Percentiles rank a stretch among this genome's conserved stretches.
Evolutionary conservation across 2,113 vertebrate species (phyloP).

Genomic region (Corvus hawaiiensis): DNA sequence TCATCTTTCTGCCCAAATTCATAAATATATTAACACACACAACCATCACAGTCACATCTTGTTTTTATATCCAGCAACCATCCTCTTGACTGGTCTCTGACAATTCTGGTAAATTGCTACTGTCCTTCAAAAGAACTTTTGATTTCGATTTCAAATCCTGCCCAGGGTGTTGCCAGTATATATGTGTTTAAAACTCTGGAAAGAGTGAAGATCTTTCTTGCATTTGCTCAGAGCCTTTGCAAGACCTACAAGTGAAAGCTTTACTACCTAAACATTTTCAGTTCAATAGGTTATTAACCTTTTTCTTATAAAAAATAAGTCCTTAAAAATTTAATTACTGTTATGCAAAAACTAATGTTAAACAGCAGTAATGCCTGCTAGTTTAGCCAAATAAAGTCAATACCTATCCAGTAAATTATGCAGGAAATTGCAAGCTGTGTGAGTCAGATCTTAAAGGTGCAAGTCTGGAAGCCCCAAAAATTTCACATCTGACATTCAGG

Average conservation of each 20-base stretch:
- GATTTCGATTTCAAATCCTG: neutral
- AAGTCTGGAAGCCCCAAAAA: neutral
- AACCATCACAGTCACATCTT: neutral
- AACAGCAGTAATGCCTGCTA: neutral
- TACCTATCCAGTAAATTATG: neutral
- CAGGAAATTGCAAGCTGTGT: neutral
- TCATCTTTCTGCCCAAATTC: neutral
- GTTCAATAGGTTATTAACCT: neutral
- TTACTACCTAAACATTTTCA: neutral
- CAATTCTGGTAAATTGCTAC: neutral
- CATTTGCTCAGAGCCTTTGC: neutral
- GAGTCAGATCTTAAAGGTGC: neutral
- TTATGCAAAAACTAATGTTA: neutral
- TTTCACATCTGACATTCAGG: neutral
- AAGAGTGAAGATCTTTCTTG: neutral
- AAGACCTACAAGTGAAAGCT: neutral
- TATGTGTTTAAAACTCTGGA: neutral
- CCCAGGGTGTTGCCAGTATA: neutral
- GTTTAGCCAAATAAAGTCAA: neutral
- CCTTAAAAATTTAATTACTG: neutral
- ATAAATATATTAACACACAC: constrained; percentile 6
- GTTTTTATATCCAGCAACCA: neutral
- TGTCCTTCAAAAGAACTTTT: neutral
- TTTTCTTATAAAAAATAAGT: neutral
- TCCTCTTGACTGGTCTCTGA: neutral